Base-by-base conservation (phyloP, 23 tunicate genomes). In the Styela clava region DNA sequence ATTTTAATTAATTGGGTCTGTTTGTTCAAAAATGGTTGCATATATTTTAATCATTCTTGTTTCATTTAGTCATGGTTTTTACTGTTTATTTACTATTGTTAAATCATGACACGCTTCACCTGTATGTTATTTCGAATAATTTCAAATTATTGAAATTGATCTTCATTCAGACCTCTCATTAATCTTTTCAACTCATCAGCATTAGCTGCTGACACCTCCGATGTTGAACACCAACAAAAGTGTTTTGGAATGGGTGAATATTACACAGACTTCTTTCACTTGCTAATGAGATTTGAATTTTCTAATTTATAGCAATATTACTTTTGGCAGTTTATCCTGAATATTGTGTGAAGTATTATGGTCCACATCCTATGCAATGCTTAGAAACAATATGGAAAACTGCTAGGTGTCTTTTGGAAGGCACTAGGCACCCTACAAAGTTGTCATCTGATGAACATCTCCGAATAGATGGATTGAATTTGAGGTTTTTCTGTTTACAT, bases 291-390 rank as follows among this genome's bases (percentile, higher is more conserved):
- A n/a, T n/a, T n/a, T n/a, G n/a, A n/a, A n/a, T n/a, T n/a, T n/a
- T n/a, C n/a, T n/a, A n/a, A n/a, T n/a, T n/a, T n/a, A n/a, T n/a
- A n/a, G n/a, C n/a, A n/a, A n/a, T n/a, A n/a, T n/a, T n/a, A n/a
- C n/a, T n/a, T n/a, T n/a, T n/a, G n/a, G n/a, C 30, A 80, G 84
- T 62, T 34, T 65, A 69, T 35, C 85, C 85, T 82, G 30, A n/a
- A 35, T 16, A 52, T 69, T 69, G 85, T 52, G 36, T 34, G 35
- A 35, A 35, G 34, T 82, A 82, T 52, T 26, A 71, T 30, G 77
- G 77, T 5, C 77, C 77, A 30, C 77, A 71, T 71, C 77, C 77
- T 18, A 30, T 29, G 34, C 12, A 30, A 18, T 71, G 77, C 34
- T 32, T 71, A 34, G 77, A 71, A 71, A 71, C 77, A 32, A 21